Evolutionary conservation across 2,888 invertebrate species (phyloP).

Genomic region (Punctoribates punctum): DNA sequence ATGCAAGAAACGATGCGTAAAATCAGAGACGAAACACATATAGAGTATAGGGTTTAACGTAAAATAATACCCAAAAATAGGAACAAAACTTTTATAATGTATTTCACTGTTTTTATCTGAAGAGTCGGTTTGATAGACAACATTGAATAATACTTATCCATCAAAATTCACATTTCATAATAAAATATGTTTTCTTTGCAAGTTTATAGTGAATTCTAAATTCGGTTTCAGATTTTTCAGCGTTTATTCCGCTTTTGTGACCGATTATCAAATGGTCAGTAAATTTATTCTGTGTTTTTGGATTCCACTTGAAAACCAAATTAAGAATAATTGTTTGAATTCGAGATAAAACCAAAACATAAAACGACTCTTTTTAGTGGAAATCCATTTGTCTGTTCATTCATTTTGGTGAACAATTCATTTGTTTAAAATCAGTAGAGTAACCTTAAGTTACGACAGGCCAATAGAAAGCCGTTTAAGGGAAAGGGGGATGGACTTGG

Average conservation of each 20-base stretch:
- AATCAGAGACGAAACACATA: slow-evolving; percentile 18
- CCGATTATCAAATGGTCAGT: neutral
- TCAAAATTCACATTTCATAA: too few species aligned
- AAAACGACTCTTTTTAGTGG: neutral
- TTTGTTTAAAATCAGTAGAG: slow-evolving; percentile 54
- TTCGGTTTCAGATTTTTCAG: neutral
- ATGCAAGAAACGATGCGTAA: slow-evolving; percentile 31
- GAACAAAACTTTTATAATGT: neutral
- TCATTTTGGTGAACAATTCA: neutral
- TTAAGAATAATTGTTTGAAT: slow-evolving; percentile 10
- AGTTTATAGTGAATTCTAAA: neutral
- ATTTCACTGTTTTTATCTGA: neutral
- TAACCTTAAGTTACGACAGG: too few species aligned
- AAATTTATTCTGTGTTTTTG: neutral
- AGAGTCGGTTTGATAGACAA: neutral
- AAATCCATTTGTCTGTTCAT: neutral
- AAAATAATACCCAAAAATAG: neutral
- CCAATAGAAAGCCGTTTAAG: too few species aligned
- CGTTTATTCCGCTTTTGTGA: slow-evolving; percentile 27
- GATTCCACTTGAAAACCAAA: slow-evolving; percentile 6
- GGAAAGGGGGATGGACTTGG: too few species aligned
- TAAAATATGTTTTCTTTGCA: too few species aligned
- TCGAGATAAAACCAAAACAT: neutral
- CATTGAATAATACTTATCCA: too few species aligned
- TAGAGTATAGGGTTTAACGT: neutral